Base-by-base conservation (phyloP, 2,888 invertebrate species). In the Dorcus parallelipipedus region DNA sequence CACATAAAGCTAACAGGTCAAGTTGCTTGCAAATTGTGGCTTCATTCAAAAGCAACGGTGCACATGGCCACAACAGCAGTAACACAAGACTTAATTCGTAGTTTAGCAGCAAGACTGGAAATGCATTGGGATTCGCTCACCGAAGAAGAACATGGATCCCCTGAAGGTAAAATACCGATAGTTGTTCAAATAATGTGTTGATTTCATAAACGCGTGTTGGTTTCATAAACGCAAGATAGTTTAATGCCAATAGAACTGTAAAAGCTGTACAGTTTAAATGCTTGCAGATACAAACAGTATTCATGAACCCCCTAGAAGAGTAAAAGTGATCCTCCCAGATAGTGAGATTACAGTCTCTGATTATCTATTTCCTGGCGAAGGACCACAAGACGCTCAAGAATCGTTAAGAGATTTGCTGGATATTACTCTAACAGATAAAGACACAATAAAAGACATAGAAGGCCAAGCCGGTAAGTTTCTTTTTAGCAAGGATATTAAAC, bases 81-180 rank as follows among this genome's bases (percentile, higher is more conserved):
- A 9, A 89, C 89, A 71, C 86, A 90, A 73, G 96, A 97, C 73
- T 86, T 95, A 23, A 82, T 95, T 63, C 82, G 95, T 58, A 95
- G 95, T 54, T 79, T 96, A 57, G 86, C 89, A 9, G 88, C 94
- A 9, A 82, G 96, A 61, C 86, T 95, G 72, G 93, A 94, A 70
- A 90, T 96, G 84, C 93, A 95, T 73, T 95, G 93, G 82, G 95
- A 95, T 78, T 95, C 95, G 56, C 81, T 95, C 54, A 90, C 93
- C 66, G 93, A 93, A 77, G 93, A 92, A 74, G 87, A 87, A 71
- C 86, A 85, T 73, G 81, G 85, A 58, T 81, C 85, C 49, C 86
- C 87, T 33, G 88, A 89, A 84, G 88, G 88, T 87, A 70, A 64
- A 6, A 14, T 14, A 1, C 1, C 1, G 14, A 14, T 1, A 14